A percentile compares a stretch with the other conserved stretches of the same genome.
Conservation (phyloP, 2,113 vertebrate genomes). For the Alligator mississippiensis region DNA sequence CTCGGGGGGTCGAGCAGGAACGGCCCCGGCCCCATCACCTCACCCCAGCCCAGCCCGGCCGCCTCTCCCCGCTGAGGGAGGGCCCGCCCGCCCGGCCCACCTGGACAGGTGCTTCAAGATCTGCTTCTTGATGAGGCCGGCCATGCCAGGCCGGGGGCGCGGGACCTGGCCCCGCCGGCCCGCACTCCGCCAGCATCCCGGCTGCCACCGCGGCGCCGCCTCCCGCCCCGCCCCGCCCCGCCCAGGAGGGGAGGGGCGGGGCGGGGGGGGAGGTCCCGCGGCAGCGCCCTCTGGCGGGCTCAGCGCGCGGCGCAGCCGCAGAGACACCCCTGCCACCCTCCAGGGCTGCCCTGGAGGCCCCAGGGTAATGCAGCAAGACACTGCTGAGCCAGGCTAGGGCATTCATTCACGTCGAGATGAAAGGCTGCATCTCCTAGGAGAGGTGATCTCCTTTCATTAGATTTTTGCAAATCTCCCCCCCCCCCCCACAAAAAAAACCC, state of each 20-base stretch:
- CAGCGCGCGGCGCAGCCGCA: not conserved
- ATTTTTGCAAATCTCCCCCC: too few species aligned
- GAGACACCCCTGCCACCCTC: not conserved
- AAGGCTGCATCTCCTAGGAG: too few species aligned
- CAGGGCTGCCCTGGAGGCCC: not conserved
- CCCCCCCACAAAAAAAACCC: too few species aligned
- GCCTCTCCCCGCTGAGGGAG: too few species aligned
- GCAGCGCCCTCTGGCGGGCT: slow-evolving; percentile 3
- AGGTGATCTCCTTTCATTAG: too few species aligned
- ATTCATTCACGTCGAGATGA: too few species aligned
- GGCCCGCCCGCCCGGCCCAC: slow-evolving; percentile 73
- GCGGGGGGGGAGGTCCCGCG: not conserved
- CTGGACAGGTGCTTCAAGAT: slow-evolving; percentile 97
- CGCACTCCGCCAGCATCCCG: not conserved
- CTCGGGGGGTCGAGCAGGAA: too few species aligned
- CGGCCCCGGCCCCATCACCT: too few species aligned
- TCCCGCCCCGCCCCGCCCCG: not conserved
- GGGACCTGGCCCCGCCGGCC: not conserved
- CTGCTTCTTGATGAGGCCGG: slow-evolving; percentile 95
- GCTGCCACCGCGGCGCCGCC: not conserved
- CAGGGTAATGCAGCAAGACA: too few species aligned
- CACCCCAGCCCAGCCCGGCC: not conserved
- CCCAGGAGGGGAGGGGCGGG: not conserved
- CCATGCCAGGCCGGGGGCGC: slow-evolving; percentile 79
- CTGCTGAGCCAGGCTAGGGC: too few species aligned